Conservation (phyloP, 2,888 invertebrate species). For the Torymus aiolomorphi region DNA sequence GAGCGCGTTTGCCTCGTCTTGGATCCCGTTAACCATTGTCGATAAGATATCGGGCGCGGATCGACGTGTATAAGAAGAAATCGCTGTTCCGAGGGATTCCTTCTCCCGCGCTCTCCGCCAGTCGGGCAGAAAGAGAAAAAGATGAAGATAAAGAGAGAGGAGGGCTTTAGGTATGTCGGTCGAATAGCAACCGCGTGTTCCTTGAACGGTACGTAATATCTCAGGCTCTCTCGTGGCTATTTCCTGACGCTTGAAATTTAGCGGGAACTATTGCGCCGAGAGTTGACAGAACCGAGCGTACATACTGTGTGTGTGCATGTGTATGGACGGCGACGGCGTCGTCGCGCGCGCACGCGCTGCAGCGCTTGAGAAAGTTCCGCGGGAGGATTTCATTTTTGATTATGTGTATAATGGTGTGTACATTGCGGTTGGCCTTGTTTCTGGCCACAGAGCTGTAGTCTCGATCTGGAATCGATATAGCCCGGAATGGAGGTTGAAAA, state of each 20-base stretch:
- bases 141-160: constrained; percentile 27
- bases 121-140: constrained; percentile 23
- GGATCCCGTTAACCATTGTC: constrained; percentile 60
- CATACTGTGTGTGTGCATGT: too few relatives aligned
- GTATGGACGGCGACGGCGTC: background rate
- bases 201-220: constrained; percentile 43
- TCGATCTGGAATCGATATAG: background rate
- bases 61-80: constrained; percentile 51
- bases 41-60: constrained; percentile 53
- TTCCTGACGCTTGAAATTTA: constrained; percentile 36
- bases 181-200: constrained; percentile 32
- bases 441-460: background rate
- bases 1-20: constrained; percentile 41
- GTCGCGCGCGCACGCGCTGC: background rate
- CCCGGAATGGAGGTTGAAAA: background rate
- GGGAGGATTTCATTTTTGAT: background rate
- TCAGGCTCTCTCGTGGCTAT: constrained; percentile 13
- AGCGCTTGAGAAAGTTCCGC: background rate
- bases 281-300: too few relatives aligned
- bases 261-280: background rate
- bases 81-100: constrained; percentile 40
- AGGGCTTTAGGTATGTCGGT: constrained; percentile 47
- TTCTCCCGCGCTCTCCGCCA: constrained; percentile 3
- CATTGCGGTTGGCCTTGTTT: constrained; percentile 1
- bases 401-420: constrained; percentile 2